phyloP scores from a whole-genome alignment of 1,140 invertebrate genomes.

The Palaemon carinicauda region DNA sequence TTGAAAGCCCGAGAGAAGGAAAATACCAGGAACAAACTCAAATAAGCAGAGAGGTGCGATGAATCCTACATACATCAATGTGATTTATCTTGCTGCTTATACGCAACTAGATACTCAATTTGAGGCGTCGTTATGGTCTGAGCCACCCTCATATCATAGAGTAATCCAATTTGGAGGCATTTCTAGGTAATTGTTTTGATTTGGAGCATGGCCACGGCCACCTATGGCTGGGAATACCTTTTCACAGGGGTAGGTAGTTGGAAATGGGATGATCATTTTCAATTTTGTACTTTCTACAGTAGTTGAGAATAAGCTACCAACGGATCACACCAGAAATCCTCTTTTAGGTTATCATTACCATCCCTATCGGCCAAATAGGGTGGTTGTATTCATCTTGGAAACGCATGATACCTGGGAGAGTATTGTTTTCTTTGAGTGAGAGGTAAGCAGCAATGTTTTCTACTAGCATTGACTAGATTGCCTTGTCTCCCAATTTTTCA shows the following conservation, averaged over 20 bases:
- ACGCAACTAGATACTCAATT: neutral
- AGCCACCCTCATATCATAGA: neutral
- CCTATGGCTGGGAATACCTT: neutral
- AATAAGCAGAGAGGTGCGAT: neutral
- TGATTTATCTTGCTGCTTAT: neutral
- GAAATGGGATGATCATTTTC: slow-evolving; percentile 8
- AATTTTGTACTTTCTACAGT: neutral
- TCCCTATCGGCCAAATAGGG: too few species aligned
- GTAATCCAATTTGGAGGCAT: neutral
- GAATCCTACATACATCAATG: neutral
- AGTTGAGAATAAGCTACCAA: too few species aligned
- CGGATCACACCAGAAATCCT: too few species aligned
- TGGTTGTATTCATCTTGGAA: neutral
- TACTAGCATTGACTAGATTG: neutral
- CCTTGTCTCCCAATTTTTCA: neutral
- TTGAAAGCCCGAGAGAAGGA: neutral
- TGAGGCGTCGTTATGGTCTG: neutral
- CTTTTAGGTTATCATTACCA: too few species aligned
- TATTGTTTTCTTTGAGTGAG: neutral
- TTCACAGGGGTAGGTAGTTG: neutral
- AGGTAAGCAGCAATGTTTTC: neutral
- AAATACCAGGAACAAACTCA: neutral
- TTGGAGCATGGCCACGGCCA: too few species aligned
- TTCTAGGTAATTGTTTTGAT: slow-evolving; percentile 7
- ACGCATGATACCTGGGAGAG: neutral